A percentile compares a stretch with the other conserved stretches of the same genome.
phyloP scores from a whole-genome alignment of 2,113 vertebrate genomes.

The Chinchilla lanigera region DNA sequence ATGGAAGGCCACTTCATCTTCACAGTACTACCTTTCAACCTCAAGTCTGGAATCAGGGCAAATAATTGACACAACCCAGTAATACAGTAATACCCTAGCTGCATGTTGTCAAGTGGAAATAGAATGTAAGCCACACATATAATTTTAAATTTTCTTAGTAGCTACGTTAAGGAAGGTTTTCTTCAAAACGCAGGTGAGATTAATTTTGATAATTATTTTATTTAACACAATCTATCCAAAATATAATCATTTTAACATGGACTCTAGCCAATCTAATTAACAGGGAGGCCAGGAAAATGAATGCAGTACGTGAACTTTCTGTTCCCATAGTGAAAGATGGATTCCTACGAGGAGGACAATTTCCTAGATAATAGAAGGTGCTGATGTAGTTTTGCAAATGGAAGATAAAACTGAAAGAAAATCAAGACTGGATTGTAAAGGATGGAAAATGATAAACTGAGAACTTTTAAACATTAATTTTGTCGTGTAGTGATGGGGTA shows the following conservation, averaged over 20 bases:
- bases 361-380: background rate
- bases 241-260: background rate
- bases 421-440: background rate
- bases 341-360: background rate
- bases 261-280: background rate
- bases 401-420: conserved; percentile 26
- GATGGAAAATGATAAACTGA: background rate
- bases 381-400: background rate
- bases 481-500: background rate
- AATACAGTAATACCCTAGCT: background rate
- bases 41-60: background rate
- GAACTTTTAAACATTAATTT: conserved; percentile 10
- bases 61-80: background rate
- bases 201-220: conserved; percentile 45
- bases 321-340: background rate
- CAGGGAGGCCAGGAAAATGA: background rate
- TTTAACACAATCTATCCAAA: conserved; percentile 2
- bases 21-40: background rate
- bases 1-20: background rate
- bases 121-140: background rate
- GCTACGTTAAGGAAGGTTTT: background rate
- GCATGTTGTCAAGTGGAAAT: background rate
- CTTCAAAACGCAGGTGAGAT: background rate
- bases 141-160: background rate
- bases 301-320: background rate